phyloP scores from a whole-genome alignment of 2,113 vertebrate species.

The Triplophysa tibetana region DNA sequence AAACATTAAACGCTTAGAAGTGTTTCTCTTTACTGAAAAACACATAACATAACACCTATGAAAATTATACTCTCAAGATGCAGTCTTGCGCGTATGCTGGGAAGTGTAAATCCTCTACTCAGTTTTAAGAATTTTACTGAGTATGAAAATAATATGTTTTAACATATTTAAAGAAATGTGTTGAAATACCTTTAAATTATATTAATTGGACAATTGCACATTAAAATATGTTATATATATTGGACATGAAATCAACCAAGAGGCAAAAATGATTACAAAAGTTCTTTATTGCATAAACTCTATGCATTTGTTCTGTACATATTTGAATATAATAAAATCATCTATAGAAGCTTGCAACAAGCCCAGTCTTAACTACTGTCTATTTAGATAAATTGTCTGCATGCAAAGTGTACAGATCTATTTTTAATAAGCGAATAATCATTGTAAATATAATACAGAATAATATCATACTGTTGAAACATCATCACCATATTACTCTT shows the following conservation, averaged over 20 bases:
- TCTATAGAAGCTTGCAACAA: conserved; percentile 76
- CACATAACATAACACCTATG: too few relatives aligned
- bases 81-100: too few relatives aligned
- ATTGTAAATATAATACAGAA: conserved; percentile 40
- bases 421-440: conserved; percentile 1
- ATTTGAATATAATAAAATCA: conserved; percentile 84
- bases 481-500: conserved; percentile 46
- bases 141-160: too few relatives aligned
- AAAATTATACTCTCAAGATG: too few relatives aligned
- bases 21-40: too few relatives aligned
- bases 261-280: conserved; percentile 61
- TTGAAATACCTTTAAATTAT: too few relatives aligned
- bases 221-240: neutral
- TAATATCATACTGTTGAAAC: conserved; percentile 60
- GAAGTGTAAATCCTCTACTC: too few relatives aligned
- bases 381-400: conserved; percentile 71
- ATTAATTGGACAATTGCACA: too few relatives aligned
- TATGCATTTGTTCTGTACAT: conserved; percentile 89
- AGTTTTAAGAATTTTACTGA: too few relatives aligned
- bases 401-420: conserved; percentile 46
- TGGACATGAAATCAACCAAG: neutral
- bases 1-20: too few relatives aligned
- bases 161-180: too few relatives aligned
- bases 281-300: conserved; percentile 94
- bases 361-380: conserved; percentile 74